Conservation (phyloP, 2,888 invertebrate species). For the Imbricaverruca yamaguchii region DNA sequence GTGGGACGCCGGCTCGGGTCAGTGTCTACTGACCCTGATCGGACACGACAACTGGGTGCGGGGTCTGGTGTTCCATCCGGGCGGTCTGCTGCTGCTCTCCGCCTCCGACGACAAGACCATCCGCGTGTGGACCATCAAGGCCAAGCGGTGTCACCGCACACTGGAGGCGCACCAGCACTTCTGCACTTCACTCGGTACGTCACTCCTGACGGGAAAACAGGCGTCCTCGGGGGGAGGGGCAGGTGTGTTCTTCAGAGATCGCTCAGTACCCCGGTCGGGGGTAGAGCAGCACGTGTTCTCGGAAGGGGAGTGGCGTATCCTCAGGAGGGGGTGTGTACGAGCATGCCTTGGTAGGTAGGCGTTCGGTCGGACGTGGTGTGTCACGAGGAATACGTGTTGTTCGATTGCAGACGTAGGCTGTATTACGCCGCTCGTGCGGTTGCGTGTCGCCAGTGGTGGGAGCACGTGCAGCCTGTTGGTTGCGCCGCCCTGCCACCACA, state of each 20-base stretch:
- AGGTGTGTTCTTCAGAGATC: background rate
- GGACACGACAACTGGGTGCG: slow-evolving; percentile 99
- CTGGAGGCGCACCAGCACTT: slow-evolving; percentile 98
- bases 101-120: slow-evolving; percentile 98
- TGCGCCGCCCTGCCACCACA: too few relatives aligned
- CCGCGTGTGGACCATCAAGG: slow-evolving; percentile 95
- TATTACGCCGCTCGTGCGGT: too few relatives aligned
- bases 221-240: background rate
- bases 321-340: too few relatives aligned
- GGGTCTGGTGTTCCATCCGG: slow-evolving; percentile 94
- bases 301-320: too few relatives aligned
- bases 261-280: too few relatives aligned
- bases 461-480: too few relatives aligned
- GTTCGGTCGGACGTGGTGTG: too few relatives aligned
- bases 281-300: too few relatives aligned
- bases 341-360: too few relatives aligned
- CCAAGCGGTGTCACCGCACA: slow-evolving; percentile 94
- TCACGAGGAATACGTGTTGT: too few relatives aligned
- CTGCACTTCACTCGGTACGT: slow-evolving; percentile 82
- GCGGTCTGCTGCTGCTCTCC: slow-evolving; percentile 93
- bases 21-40: slow-evolving; percentile 83
- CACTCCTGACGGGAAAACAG: background rate
- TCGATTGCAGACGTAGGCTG: too few relatives aligned
- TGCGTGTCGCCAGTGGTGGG: too few relatives aligned
- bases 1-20: slow-evolving; percentile 57